Conservation (phyloP, 2,888 invertebrate genomes). For the Luffia ferchaultella region DNA sequence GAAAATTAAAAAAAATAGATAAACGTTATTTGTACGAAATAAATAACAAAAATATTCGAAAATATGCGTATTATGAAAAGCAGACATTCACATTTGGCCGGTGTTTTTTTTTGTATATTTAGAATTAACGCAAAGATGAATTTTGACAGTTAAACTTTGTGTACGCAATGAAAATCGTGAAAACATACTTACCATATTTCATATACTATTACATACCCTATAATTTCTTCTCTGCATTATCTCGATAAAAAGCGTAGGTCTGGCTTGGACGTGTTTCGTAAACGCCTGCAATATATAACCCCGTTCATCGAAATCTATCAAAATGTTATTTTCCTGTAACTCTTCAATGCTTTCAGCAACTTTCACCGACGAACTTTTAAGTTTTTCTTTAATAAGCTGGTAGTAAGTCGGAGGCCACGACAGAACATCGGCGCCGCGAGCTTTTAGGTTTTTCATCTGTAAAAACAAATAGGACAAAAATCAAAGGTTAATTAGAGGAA, state of each 20-base stretch:
- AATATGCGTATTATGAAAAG: no score
- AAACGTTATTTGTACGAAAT: no score
- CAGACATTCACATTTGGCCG: no score
- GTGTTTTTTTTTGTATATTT: no score
- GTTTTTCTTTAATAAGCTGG: conserved; percentile 76
- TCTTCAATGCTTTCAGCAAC: conserved; percentile 79
- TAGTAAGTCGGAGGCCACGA: conserved; percentile 91
- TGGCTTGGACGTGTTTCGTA: conserved; percentile 92
- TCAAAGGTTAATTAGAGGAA: not conserved
- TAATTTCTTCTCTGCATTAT: conserved; percentile 95
- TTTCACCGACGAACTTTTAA: conserved; percentile 77
- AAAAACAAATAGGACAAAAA: conserved; percentile 13
- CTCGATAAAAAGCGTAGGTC: conserved; percentile 96
- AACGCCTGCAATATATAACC: conserved; percentile 98
- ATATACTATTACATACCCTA: conserved; percentile 66
- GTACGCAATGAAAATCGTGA: no score
- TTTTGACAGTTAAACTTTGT: no score
- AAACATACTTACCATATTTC: no score
- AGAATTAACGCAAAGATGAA: no score
- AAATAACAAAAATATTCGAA: no score
- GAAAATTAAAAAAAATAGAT: no score
- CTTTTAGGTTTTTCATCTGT: conserved; percentile 74
- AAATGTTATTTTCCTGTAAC: conserved; percentile 84
- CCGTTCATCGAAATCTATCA: conserved; percentile 96
- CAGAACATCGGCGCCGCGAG: conserved; percentile 89